A percentile compares a stretch with the other conserved stretches of the same genome.
These are phyloP conservation scores for Gambelia wislizenii DNA, from an alignment of 2,797 vertebrate genomes.

Conservation along the genomic window DNA sequence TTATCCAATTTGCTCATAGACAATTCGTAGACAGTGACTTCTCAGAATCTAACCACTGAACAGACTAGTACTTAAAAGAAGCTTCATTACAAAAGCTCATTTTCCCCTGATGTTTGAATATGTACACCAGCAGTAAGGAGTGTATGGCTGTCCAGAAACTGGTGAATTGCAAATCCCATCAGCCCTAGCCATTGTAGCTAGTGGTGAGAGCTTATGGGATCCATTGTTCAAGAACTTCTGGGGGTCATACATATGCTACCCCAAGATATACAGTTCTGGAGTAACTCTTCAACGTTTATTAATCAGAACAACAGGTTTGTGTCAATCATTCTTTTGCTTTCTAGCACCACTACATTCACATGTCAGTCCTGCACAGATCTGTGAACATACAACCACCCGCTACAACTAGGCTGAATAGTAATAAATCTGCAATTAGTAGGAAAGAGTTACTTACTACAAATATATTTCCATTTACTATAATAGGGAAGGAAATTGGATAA, in stretches of 20 bases:
- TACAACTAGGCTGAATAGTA: background rate
- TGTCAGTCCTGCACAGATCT: constrained; percentile 7
- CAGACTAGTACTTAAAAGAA: background rate
- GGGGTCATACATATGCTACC: background rate
- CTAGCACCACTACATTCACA: background rate
- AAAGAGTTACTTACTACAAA: background rate
- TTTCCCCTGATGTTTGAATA: background rate
- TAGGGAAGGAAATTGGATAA: constrained; percentile 24
- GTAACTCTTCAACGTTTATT: background rate
- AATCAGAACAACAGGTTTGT: background rate
- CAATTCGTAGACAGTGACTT: background rate
- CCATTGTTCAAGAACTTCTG: background rate
- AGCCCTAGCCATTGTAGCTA: background rate
- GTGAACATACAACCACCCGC: background rate
- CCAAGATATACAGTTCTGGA: background rate
- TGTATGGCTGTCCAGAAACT: background rate
- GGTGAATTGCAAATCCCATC: background rate
- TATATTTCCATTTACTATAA: constrained; percentile 7
- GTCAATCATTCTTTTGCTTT: background rate
- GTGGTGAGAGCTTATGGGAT: background rate
- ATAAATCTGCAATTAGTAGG: background rate
- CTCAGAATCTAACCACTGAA: background rate
- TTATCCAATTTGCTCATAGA: background rate
- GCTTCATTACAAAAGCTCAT: background rate
- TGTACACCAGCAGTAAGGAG: background rate